A percentile compares a stretch with the other conserved stretches of the same genome.
Evolutionary conservation across 2,113 vertebrate genomes (phyloP).

Genomic region (Brevimyrus niger): DNA sequence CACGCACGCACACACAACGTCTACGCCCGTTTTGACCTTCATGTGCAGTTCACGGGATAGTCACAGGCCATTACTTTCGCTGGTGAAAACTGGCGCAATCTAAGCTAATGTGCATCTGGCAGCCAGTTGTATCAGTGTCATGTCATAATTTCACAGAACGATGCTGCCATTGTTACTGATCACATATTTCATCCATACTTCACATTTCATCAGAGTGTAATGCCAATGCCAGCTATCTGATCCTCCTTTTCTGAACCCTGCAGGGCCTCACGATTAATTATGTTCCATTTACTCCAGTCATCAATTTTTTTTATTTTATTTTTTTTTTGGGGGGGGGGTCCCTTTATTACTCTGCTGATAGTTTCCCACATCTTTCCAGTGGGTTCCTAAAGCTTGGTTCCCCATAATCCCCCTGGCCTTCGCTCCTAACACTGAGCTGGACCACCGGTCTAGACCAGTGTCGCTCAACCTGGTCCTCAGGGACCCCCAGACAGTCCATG

Average conservation of each 20-base stretch:
- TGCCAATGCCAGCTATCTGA: background rate
- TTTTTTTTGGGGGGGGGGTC: too few relatives aligned
- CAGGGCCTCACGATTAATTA: background rate
- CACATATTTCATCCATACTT: background rate
- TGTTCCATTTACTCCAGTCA: background rate
- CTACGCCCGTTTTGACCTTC: background rate
- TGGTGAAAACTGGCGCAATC: background rate
- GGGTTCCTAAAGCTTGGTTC: background rate
- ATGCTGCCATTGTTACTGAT: background rate
- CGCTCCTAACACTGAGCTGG: background rate
- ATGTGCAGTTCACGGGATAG: background rate
- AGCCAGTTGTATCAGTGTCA: background rate
- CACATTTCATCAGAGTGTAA: background rate
- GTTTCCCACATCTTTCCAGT: background rate
- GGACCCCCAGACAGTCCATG: background rate
- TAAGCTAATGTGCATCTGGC: background rate
- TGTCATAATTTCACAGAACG: background rate
- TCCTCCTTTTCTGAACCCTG: background rate
- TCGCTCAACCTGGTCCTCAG: background rate
- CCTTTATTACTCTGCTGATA: background rate
- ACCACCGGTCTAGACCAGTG: background rate
- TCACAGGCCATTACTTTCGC: background rate
- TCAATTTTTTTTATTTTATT: background rate
- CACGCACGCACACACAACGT: background rate
- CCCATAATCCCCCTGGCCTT: background rate